These are phyloP conservation scores for Argyrosomus regius DNA, from an alignment of 2,797 vertebrate species.

Conservation along the genomic window DNA sequence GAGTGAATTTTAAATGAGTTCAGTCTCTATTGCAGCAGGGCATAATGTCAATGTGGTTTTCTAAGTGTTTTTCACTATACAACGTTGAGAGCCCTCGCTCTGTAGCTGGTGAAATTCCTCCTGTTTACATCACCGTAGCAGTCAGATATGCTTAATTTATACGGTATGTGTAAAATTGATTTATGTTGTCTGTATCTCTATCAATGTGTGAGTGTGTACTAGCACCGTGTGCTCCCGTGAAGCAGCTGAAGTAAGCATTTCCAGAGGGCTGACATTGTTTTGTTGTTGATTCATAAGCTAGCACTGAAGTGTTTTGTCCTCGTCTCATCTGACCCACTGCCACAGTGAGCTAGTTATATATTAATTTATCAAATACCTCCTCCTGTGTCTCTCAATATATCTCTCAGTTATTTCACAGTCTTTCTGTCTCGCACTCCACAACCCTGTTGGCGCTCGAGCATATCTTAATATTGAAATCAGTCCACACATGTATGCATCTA, in stretches of 20 bases:
- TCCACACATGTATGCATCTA: not conserved
- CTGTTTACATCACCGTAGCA: slow-evolving; percentile 26
- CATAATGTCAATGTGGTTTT: slow-evolving; percentile 49
- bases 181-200: slow-evolving; percentile 12
- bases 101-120: slow-evolving; percentile 14
- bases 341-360: slow-evolving; percentile 70
- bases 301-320: slow-evolving; percentile 51
- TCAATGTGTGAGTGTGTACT: not conserved
- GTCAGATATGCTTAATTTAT: slow-evolving; percentile 13
- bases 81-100: slow-evolving; percentile 8
- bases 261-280: slow-evolving; percentile 61
- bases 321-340: slow-evolving; percentile 74
- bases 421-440: slow-evolving; percentile 9
- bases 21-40: slow-evolving; percentile 62
- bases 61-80: slow-evolving; percentile 29
- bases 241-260: slow-evolving; percentile 66
- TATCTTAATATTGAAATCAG: slow-evolving; percentile 21
- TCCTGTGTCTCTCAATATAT: slow-evolving; percentile 7
- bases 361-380: slow-evolving; percentile 17
- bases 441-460: not conserved
- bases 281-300: slow-evolving; percentile 66
- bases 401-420: not conserved
- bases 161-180: slow-evolving; percentile 20
- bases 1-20: slow-evolving; percentile 75
- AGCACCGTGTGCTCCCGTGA: slow-evolving; percentile 8